Base-by-base conservation (phyloP, 1,140 invertebrate genomes). In the Eciton burchellii region DNA sequence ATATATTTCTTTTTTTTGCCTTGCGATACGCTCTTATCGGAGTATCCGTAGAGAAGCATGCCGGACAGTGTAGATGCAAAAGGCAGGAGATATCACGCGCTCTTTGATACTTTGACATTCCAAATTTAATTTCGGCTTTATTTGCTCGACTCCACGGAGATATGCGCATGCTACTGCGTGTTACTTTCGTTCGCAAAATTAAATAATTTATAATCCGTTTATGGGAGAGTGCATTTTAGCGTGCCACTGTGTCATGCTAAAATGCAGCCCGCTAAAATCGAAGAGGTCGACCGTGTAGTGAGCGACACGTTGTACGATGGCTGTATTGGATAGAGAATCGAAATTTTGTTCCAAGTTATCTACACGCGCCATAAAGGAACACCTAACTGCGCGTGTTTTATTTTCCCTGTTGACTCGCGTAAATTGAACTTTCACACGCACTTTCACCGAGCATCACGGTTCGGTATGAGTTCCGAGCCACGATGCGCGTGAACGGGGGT, bases 131-230 rank as follows among this genome's bases (percentile, higher is more conserved):
- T 74, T 49, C 26, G 63, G 0, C 43, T 57, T 57, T 57, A 43
- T 43, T 57, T 43, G 56, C 24, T 62, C 16, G 12, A 60, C 56
- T 74, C 2, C 19, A 8, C 16, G 9, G 12, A 43, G 35, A n/a
- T 4, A 3, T 43, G 47, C 19, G 56, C 56, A 16, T 21, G 19
- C 19, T 43, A 41, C 35, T 47, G 14, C 14, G 24, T 5, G 43
- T 19, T 21, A 57, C 43, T 14, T 12, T 21, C 14, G 45, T 41
- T 49, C 3, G 26, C 26, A 63, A 74, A 74, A 74, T 74, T 41
- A 74, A 74, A 74, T 74, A 74, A 68, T 29, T 68, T 16, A 68
- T 52, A 49, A 74, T 74, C 24, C 71, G 26, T 35, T 74, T 74
- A 74, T 8, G 52, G 9, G 43, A 29, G 57, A 74, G 57, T 74